These are phyloP conservation scores for Drosophila eohydei DNA, from an alignment of 2,888 invertebrate species.

Conservation along the genomic window DNA sequence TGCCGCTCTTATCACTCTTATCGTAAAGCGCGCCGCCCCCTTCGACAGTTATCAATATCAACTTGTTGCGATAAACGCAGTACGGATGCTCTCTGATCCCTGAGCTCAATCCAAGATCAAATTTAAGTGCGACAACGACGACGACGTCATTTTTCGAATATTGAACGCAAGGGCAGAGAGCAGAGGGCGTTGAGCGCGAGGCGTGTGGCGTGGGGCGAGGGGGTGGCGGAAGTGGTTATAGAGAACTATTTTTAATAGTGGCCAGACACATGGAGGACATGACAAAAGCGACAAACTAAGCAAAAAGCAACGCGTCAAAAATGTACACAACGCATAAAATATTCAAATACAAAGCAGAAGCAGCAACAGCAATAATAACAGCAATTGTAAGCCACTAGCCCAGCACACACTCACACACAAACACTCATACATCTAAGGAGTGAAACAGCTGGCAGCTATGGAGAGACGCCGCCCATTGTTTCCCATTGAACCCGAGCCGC, in stretches of 20 bases:
- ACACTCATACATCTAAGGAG: not conserved
- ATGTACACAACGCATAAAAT: conserved; percentile 74
- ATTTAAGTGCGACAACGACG: conserved; percentile 3
- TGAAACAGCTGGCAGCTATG: conserved; percentile 50
- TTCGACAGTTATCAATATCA: conserved; percentile 46
- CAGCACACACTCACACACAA: conserved; percentile 8
- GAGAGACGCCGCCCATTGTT: conserved; percentile 75
- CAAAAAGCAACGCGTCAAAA: conserved; percentile 45
- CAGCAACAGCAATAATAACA: conserved; percentile 32
- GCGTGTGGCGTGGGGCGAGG: conserved; percentile 22
- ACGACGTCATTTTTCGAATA: conserved; percentile 42
- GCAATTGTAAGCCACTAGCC: conserved; percentile 41
- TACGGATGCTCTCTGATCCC: conserved; percentile 35
- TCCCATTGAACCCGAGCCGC: conserved; percentile 73
- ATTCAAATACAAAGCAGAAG: conserved; percentile 52
- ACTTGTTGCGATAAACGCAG: conserved; percentile 50
- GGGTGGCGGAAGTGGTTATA: conserved; percentile 67
- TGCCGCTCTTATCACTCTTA: conserved; percentile 52
- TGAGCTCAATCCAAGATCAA: conserved; percentile 14
- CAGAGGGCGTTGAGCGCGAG: conserved; percentile 14
- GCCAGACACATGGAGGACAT: conserved; percentile 22
- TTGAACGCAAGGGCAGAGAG: conserved; percentile 36
- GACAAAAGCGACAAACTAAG: conserved; percentile 44
- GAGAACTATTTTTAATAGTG: conserved; percentile 58
- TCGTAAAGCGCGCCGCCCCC: conserved; percentile 38